Evolutionary conservation across 2,888 invertebrate species (phyloP).

Genomic region (Tetropium fuscum): DNA sequence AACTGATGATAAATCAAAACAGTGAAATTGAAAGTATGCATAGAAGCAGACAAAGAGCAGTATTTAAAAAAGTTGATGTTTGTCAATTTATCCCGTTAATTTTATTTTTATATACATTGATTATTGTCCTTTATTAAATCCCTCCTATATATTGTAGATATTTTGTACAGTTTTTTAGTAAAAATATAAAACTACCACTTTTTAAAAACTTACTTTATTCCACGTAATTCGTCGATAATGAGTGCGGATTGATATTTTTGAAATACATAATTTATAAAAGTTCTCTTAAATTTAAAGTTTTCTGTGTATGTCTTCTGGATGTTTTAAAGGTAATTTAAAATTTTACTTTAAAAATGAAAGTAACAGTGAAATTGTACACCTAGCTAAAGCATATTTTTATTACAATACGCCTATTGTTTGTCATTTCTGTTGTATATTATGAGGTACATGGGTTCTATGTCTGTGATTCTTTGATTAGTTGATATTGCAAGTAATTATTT

Average conservation of each 20-base stretch:
- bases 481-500: too few relatives aligned
- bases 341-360: constrained; percentile 3
- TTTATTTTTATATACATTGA: too few relatives aligned
- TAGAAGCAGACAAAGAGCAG: too few relatives aligned
- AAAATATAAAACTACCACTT: too few relatives aligned
- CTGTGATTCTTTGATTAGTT: neutral
- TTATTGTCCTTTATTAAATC: too few relatives aligned
- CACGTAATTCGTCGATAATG: too few relatives aligned
- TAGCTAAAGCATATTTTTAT: neutral
- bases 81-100: too few relatives aligned
- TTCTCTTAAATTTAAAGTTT: neutral
- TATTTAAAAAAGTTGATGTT: too few relatives aligned
- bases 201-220: too few relatives aligned
- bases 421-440: neutral
- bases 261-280: too few relatives aligned
- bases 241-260: too few relatives aligned
- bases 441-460: constrained; percentile 2
- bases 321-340: constrained; percentile 9
- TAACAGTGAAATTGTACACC: too few relatives aligned
- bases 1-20: constrained; percentile 11
- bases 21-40: constrained; percentile 10
- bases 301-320: neutral
- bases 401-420: constrained; percentile 14
- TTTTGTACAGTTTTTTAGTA: constrained; percentile 26
- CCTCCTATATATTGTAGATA: constrained; percentile 18